Conservation (phyloP, 2,797 vertebrate genomes). For the Poeciliopsis presidionis region DNA sequence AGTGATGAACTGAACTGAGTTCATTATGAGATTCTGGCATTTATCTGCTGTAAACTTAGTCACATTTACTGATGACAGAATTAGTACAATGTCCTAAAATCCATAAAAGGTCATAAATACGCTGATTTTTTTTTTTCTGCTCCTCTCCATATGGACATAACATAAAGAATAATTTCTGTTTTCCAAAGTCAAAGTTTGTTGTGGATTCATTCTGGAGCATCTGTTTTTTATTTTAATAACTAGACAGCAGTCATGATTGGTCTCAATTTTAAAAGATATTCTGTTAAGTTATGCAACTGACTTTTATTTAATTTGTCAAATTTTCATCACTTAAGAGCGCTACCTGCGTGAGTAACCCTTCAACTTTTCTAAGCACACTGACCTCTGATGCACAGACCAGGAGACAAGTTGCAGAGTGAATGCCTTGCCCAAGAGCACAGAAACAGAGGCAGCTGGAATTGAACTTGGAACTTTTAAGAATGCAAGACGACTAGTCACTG, state of each 20-base stretch:
- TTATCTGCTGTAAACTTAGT: conserved; percentile 22
- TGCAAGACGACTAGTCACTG: not conserved
- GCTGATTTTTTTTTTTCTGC: not conserved
- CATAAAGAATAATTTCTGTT: not conserved
- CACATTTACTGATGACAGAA: not conserved
- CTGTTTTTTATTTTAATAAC: not conserved
- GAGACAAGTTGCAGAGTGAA: no score
- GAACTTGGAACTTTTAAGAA: not conserved
- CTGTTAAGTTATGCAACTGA: not conserved
- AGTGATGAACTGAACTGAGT: no score
- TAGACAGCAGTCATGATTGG: not conserved
- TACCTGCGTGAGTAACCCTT: not conserved
- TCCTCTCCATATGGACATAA: not conserved
- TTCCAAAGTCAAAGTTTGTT: no score
- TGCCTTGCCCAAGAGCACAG: not conserved
- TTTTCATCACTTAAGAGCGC: not conserved
- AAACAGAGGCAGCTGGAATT: not conserved
- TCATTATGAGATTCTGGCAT: conserved; percentile 15
- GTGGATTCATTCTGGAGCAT: not conserved
- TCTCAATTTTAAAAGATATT: not conserved
- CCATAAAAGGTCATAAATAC: not conserved
- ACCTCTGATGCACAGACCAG: no score
- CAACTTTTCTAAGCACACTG: no score
- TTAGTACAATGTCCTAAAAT: not conserved
- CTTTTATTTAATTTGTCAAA: not conserved